Conservation (phyloP, 2,888 invertebrate species). For the Periphyllus acericola region DNA sequence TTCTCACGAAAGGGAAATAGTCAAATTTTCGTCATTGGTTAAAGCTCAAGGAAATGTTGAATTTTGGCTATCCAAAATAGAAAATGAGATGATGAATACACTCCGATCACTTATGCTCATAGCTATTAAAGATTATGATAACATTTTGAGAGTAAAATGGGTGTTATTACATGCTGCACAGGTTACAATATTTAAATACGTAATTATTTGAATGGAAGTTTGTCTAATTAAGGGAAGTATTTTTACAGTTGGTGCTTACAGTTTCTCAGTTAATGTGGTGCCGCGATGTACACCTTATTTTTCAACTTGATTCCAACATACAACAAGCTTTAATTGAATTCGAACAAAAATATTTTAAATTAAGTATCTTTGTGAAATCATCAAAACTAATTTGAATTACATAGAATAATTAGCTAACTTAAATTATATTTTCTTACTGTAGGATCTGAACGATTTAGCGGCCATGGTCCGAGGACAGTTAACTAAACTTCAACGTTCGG, state of each 20-base stretch:
- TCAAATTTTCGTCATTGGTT: slow-evolving; percentile 79
- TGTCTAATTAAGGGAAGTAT: not conserved
- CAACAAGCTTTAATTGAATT: slow-evolving; percentile 64
- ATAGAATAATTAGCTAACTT: not conserved
- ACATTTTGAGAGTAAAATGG: slow-evolving; percentile 77
- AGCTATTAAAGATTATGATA: slow-evolving; percentile 77
- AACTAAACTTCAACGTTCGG: slow-evolving; percentile 76
- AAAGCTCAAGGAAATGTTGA: slow-evolving; percentile 94
- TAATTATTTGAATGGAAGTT: slow-evolving; percentile 15
- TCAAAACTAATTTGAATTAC: slow-evolving; percentile 32
- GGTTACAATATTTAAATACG: slow-evolving; percentile 67
- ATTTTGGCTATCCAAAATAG: slow-evolving; percentile 93
- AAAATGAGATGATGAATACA: slow-evolving; percentile 87
- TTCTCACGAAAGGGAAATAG: slow-evolving; percentile 87
- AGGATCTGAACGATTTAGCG: slow-evolving; percentile 83
- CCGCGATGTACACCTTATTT: slow-evolving; percentile 78
- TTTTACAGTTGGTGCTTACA: slow-evolving; percentile 77
- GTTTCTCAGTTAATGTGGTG: slow-evolving; percentile 94
- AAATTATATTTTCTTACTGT: slow-evolving; percentile 61
- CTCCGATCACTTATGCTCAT: slow-evolving; percentile 80
- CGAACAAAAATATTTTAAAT: slow-evolving; percentile 66
- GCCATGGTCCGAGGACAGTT: slow-evolving; percentile 80
- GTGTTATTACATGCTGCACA: slow-evolving; percentile 80
- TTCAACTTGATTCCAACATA: slow-evolving; percentile 72
- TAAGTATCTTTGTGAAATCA: slow-evolving; percentile 64